A percentile compares a stretch with the other conserved stretches of the same genome.
Evolutionary conservation across 2,113 vertebrate genomes (phyloP).

Genomic region (Percopsis transmontana): DNA sequence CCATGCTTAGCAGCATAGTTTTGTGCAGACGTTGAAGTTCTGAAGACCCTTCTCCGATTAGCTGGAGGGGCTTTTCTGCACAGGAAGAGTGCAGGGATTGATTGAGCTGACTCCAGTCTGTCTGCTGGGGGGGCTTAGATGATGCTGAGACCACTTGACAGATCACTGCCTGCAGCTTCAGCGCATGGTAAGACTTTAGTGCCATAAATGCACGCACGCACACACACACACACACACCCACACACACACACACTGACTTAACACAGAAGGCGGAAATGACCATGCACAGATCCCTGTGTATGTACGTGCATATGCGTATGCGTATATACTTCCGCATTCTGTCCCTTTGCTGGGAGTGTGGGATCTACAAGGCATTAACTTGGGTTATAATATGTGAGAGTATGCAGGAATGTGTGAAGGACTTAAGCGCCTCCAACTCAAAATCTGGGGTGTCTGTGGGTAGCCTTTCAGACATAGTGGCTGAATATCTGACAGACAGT

Average conservation of each 20-base stretch:
- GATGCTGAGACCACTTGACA: slow-evolving; percentile 66
- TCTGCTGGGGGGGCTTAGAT: slow-evolving; percentile 60
- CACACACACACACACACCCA: slow-evolving; percentile 3
- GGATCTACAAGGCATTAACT: background rate
- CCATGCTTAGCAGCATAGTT: slow-evolving; percentile 2
- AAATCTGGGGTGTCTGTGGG: background rate
- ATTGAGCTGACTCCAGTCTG: slow-evolving; percentile 69
- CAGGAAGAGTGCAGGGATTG: slow-evolving; percentile 49
- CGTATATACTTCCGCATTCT: too few species aligned
- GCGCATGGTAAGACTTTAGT: slow-evolving; percentile 30
- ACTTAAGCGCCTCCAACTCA: background rate
- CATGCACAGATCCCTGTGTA: background rate
- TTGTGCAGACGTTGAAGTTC: slow-evolving; percentile 44
- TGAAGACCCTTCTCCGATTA: slow-evolving; percentile 24
- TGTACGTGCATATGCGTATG: background rate
- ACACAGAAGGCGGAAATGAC: too few species aligned
- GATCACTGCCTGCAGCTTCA: slow-evolving; percentile 40
- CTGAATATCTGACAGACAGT: too few species aligned
- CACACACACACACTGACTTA: slow-evolving; percentile 1
- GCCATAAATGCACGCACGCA: background rate
- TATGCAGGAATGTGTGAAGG: background rate
- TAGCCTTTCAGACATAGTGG: background rate
- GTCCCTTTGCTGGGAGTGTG: too few species aligned
- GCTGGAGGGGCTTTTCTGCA: slow-evolving; percentile 34
- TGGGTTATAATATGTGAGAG: background rate